Base-by-base conservation (phyloP, 53 echinoderm and acorn worm species). In the Zoroaster sp. region DNA sequence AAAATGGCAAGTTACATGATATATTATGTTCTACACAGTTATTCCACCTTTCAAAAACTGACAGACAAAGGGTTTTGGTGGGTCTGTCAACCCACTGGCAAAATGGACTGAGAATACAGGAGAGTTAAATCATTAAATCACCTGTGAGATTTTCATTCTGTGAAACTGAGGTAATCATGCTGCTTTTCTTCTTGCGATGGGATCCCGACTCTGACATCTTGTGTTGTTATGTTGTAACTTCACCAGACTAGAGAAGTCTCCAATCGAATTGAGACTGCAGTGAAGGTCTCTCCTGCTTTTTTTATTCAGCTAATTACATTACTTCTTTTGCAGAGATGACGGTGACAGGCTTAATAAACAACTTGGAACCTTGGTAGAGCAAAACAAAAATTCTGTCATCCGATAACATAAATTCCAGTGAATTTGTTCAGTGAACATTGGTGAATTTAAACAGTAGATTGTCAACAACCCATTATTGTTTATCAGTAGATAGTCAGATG, bases 71-170 rank as follows among this genome's bases (percentile, higher is more conserved):
- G n/a, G n/a, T n/a, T n/a, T n/a, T n/a, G n/a, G n/a, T n/a, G n/a
- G n/a, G n/a, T n/a, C n/a, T n/a, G n/a, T n/a, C n/a, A n/a, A n/a
- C n/a, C n/a, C n/a, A n/a, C n/a, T n/a, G n/a, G n/a, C n/a, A n/a
- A n/a, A n/a, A n/a, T n/a, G n/a, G n/a, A n/a, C n/a, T n/a, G n/a
- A n/a, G 10, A 37, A 13, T 11, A 38, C 35, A 4, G 10, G 35
- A 12, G 17, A 11, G 35, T 71, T 71, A 35, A 34, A 36, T 20
- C 15, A 35, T 23, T 8, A 3, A 17, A 78, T 70, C 7, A 71
- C 85, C 85, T 10, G 71, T 51, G 8, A 85, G 49, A 49, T 85
- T 85, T 39, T 85, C 85, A 85, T 51, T 85, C 85, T 85, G 85
- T 4, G 85, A 85, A 11, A 85, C 85, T 10, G 85, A 85, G 31